phyloP scores from a whole-genome alignment of 2,797 vertebrate genomes.

The Vespertilio murinus region DNA sequence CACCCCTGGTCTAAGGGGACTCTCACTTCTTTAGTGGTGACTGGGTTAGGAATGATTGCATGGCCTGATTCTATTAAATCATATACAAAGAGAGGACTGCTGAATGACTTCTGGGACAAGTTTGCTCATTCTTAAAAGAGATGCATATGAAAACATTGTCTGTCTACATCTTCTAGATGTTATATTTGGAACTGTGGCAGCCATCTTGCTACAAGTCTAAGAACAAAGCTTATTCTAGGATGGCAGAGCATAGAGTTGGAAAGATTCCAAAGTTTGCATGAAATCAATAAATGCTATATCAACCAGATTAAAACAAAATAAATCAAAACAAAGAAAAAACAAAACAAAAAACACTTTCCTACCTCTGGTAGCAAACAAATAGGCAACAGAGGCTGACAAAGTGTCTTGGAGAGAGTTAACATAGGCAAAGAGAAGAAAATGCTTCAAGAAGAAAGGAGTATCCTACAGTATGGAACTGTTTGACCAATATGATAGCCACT shows the following conservation, averaged over 20 bases:
- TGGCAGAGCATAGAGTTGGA: neutral
- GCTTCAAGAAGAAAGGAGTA: neutral
- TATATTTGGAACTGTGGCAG: neutral
- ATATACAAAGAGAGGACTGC: neutral
- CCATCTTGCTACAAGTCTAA: constrained; percentile 12
- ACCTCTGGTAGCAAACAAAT: neutral
- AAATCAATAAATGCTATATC: neutral
- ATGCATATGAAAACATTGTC: neutral
- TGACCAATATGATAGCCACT: neutral
- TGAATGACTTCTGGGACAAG: neutral
- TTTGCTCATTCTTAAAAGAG: neutral
- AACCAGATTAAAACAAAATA: no score
- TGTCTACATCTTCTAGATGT: neutral
- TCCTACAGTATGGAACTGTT: neutral
- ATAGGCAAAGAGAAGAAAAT: neutral
- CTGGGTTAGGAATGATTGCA: neutral
- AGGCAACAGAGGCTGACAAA: neutral
- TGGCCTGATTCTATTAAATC: neutral
- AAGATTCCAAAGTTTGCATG: neutral
- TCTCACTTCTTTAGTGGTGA: neutral
- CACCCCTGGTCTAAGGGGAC: no score
- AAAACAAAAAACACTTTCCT: no score
- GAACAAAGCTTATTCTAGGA: neutral
- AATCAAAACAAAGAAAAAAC: no score
- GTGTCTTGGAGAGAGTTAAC: neutral